A percentile compares a stretch with the other conserved stretches of the same genome.
These are phyloP conservation scores for Mesocricetus auratus DNA, from an alignment of 2,113 vertebrate species.

Conservation along the genomic window DNA sequence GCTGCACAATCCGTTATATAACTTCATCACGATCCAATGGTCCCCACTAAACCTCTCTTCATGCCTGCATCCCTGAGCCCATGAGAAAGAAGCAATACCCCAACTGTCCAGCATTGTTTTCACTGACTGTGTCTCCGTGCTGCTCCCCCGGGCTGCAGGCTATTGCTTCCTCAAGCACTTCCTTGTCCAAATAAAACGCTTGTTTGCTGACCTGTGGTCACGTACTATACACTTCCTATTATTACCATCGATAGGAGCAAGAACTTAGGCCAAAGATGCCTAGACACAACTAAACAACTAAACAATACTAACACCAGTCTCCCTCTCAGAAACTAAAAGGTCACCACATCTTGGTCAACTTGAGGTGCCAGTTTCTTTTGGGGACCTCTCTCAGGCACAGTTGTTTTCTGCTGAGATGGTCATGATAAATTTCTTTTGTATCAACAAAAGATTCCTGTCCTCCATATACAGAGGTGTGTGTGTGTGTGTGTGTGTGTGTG, in stretches of 20 bases:
- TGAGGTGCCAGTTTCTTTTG: background rate
- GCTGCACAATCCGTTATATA: background rate
- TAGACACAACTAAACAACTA: background rate
- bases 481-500: background rate
- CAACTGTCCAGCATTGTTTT: background rate
- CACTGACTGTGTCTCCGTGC: background rate
- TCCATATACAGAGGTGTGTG: background rate
- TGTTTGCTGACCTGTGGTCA: background rate
- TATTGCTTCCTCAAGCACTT: background rate
- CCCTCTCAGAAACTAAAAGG: constrained; percentile 18
- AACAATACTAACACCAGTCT: background rate
- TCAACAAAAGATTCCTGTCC: background rate
- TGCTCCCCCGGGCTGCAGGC: no score
- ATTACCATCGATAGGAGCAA: background rate
- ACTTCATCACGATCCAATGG: background rate
- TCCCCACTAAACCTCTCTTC: background rate
- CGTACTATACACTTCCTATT: background rate
- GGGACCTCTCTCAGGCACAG: background rate
- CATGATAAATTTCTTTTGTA: background rate
- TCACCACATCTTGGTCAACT: background rate
- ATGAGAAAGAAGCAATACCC: background rate
- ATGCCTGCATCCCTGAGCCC: background rate
- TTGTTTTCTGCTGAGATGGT: background rate
- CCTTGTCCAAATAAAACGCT: background rate
- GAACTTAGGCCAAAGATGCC: background rate